A percentile compares a stretch with the other conserved stretches of the same genome.
Evolutionary conservation across 2,797 vertebrate species (phyloP).

Genomic region (Chelidonichthys spinosus): DNA sequence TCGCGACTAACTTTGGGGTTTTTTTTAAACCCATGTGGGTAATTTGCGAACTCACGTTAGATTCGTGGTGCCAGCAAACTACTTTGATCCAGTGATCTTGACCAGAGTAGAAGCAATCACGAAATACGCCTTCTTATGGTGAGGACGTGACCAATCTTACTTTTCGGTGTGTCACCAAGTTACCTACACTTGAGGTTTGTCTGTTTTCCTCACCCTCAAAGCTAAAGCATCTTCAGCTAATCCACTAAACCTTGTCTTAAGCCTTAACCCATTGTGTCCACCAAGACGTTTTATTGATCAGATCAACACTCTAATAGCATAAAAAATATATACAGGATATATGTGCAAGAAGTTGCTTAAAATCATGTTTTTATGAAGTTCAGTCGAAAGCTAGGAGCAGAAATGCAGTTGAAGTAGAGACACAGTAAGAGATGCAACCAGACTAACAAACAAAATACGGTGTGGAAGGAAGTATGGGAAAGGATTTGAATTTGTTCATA

Average conservation of each 20-base stretch:
- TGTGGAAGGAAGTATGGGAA: not conserved
- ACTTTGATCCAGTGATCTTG: slow-evolving; percentile 4
- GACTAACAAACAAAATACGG: not conserved
- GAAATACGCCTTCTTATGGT: not conserved
- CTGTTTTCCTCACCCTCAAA: slow-evolving; percentile 18
- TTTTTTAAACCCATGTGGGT: slow-evolving; percentile 29
- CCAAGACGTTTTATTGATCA: slow-evolving; percentile 29
- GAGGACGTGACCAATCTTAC: not conserved
- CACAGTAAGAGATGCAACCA: not conserved
- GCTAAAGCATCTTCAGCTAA: slow-evolving; percentile 53
- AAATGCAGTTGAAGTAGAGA: not conserved
- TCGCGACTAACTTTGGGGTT: slow-evolving; percentile 8
- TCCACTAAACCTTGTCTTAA: slow-evolving; percentile 62
- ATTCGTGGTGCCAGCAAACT: slow-evolving; percentile 4
- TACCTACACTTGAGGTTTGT: not conserved
- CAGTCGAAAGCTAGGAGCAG: not conserved
- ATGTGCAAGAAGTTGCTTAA: slow-evolving; percentile 1
- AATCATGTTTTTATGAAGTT: slow-evolving; percentile 2
- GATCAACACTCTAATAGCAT: not conserved
- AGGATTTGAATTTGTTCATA: not conserved
- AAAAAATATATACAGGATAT: not conserved
- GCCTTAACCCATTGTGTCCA: slow-evolving; percentile 33
- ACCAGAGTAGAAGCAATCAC: not conserved
- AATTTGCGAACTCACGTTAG: slow-evolving; percentile 54
- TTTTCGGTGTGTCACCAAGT: slow-evolving; percentile 10